Conservation (phyloP, 2,797 vertebrate species). For the Erpetoichthys calabaricus region DNA sequence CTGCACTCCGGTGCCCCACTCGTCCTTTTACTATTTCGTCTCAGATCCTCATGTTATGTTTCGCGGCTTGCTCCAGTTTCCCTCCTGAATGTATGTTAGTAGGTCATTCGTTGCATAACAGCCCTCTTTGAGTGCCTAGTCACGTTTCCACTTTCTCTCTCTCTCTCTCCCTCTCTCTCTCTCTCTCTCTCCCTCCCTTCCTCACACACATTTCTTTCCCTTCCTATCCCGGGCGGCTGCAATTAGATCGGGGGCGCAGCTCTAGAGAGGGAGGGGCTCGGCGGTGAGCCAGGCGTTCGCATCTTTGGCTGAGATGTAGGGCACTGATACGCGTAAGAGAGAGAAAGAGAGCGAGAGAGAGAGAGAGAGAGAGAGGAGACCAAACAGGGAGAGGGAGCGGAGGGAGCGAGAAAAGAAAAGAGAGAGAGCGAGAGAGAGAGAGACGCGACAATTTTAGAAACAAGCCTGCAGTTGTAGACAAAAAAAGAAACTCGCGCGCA, state of each 20-base stretch:
- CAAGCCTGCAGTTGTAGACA: conserved; percentile 1
- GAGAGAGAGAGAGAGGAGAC: neutral
- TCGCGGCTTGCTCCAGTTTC: conserved; percentile 15
- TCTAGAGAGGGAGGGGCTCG: conserved; percentile 27
- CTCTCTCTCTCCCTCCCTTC: conserved; percentile 27
- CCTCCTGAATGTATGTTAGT: conserved; percentile 63
- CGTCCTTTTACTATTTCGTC: conserved; percentile 4
- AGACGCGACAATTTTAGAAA: conserved; percentile 5
- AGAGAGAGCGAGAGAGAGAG: neutral
- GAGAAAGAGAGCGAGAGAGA: too few relatives aligned
- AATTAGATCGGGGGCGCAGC: conserved; percentile 10
- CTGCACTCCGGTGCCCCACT: neutral
- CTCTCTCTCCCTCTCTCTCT: conserved; percentile 22
- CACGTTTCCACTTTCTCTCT: conserved; percentile 51
- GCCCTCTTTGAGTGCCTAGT: conserved; percentile 57
- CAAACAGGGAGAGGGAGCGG: neutral
- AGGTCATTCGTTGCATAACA: conserved; percentile 72
- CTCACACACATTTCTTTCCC: conserved; percentile 5
- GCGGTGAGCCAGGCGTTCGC: conserved; percentile 19
- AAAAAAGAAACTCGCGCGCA: neutral
- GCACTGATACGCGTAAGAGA: conserved; percentile 19
- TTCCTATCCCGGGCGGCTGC: conserved; percentile 22
- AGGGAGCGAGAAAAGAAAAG: neutral
- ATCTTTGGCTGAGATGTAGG: conserved; percentile 22
- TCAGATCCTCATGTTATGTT: conserved; percentile 16